These are phyloP conservation scores for Hippotragus niger DNA, from an alignment of 2,113 vertebrate genomes.

Conservation along the genomic window DNA sequence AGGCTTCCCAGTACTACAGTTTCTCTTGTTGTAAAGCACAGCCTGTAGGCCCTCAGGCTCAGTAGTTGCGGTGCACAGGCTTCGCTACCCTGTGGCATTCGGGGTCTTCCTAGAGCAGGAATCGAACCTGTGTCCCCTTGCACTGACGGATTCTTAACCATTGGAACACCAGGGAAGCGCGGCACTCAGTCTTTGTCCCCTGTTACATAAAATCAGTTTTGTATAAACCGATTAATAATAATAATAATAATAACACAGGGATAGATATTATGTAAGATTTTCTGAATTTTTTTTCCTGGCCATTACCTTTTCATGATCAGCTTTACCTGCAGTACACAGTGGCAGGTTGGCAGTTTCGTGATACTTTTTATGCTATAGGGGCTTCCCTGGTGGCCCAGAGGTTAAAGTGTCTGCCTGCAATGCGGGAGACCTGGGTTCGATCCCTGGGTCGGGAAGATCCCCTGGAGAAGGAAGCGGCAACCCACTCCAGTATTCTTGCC, in stretches of 20 bases:
- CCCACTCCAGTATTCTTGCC: too few species aligned
- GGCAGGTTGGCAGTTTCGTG: neutral
- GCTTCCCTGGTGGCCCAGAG: too few species aligned
- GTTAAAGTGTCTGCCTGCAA: too few species aligned
- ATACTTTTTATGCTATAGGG: neutral
- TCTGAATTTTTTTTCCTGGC: constrained; percentile 58
- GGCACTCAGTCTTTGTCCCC: neutral
- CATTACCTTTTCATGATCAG: constrained; percentile 56
- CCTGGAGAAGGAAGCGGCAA: too few species aligned
- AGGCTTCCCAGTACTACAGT: neutral
- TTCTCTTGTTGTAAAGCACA: neutral
- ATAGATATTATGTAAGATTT: constrained; percentile 66
- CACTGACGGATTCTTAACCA: neutral
- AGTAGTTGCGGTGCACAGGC: accelerated
- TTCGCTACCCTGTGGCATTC: neutral
- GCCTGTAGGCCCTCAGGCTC: neutral
- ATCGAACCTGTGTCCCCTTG: neutral
- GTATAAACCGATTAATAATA: neutral
- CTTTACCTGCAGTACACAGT: neutral
- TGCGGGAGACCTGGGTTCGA: too few species aligned
- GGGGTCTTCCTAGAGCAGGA: neutral
- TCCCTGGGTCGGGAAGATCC: too few species aligned
- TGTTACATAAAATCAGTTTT: neutral
- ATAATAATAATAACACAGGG: neutral
- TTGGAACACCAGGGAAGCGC: neutral